Evolutionary conservation across 2,888 invertebrate species (phyloP).

Genomic region (Eutolmus rufibarbis): DNA sequence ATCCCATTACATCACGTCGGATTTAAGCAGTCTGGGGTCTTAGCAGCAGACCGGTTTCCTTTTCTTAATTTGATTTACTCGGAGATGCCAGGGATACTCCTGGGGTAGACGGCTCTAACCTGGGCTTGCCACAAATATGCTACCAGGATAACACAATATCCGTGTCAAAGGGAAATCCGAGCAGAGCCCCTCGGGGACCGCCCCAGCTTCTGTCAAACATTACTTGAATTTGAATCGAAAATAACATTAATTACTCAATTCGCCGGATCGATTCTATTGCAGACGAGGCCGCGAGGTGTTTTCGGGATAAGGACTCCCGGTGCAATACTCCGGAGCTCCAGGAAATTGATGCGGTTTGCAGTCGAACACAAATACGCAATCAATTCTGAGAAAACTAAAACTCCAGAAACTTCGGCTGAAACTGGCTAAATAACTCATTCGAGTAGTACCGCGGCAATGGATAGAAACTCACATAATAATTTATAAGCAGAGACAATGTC

Average conservation of each 20-base stretch:
- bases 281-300: background rate
- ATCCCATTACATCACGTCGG: slow-evolving; percentile 7
- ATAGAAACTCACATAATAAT: background rate
- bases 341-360: background rate
- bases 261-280: background rate
- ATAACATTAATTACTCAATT: background rate
- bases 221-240: background rate
- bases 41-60: background rate
- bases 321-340: background rate
- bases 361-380: background rate
- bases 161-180: background rate
- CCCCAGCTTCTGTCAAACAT: background rate
- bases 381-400: background rate
- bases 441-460: background rate
- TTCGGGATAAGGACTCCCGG: background rate
- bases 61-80: background rate
- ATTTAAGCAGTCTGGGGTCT: background rate
- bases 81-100: background rate
- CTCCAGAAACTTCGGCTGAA: background rate
- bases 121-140: background rate
- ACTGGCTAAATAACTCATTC: background rate
- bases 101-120: background rate
- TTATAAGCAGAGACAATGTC: background rate
- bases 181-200: background rate
- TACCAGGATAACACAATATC: background rate